Conservation (phyloP, 2,888 invertebrate genomes). For the Megastigmus dorsalis region DNA sequence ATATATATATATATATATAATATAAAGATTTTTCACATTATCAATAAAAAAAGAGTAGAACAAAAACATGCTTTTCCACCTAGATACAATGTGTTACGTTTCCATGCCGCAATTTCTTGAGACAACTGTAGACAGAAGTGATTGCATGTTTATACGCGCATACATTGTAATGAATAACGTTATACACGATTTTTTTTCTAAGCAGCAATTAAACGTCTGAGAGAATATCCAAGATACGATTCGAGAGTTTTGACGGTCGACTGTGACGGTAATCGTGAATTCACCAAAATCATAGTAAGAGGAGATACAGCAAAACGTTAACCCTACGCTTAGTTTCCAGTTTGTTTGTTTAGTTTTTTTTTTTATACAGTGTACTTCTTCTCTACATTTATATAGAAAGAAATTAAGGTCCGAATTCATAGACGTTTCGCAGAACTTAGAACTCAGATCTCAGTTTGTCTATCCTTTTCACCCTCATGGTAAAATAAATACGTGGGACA, state of each 20-base stretch:
- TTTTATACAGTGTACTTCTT: constrained; percentile 10
- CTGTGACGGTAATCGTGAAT: constrained; percentile 44
- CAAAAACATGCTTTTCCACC: not conserved
- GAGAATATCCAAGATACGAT: constrained; percentile 33
- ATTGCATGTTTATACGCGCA: constrained; percentile 46
- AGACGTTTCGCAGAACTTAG: too few species aligned
- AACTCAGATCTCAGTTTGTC: too few species aligned
- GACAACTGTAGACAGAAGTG: constrained; percentile 38
- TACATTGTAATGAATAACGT: constrained; percentile 44
- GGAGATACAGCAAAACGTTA: not conserved
- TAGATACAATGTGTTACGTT: too few species aligned
- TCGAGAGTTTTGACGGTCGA: constrained; percentile 21
- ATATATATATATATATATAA: not conserved
- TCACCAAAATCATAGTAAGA: not conserved
- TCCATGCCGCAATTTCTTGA: constrained; percentile 34
- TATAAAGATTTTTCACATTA: not conserved
- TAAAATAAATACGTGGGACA: too few species aligned
- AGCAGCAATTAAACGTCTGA: constrained; percentile 40
- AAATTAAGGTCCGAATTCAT: too few species aligned
- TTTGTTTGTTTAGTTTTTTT: too few species aligned
- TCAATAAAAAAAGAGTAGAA: not conserved
- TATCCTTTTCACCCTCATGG: too few species aligned
- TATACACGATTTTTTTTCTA: constrained; percentile 34
- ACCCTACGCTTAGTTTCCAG: constrained; percentile 20
- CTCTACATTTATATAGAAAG: not conserved